These are phyloP conservation scores for Lagocephalus sceleratus DNA, from an alignment of 2,797 vertebrate species.

Conservation along the genomic window DNA sequence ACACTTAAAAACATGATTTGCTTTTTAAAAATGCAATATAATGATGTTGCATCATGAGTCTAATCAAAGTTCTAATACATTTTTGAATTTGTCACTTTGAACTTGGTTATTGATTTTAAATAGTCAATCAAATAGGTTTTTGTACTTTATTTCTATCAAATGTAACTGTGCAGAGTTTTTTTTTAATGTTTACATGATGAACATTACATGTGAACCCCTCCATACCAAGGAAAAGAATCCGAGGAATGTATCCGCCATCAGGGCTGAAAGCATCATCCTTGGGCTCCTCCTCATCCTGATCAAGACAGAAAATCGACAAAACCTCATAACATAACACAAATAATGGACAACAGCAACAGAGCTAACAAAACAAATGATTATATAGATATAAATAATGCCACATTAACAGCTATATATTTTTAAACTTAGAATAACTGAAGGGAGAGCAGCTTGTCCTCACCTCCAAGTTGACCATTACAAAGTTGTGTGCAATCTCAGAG, in stretches of 20 bases:
- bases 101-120: too few species aligned
- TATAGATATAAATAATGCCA: not conserved
- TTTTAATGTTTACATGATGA: not conserved
- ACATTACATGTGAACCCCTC: not conserved
- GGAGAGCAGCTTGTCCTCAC: slow-evolving; percentile 67
- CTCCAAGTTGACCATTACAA: slow-evolving; percentile 97
- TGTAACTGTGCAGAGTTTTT: too few species aligned
- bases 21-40: too few species aligned
- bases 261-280: slow-evolving; percentile 91
- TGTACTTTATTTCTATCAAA: too few species aligned
- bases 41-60: too few species aligned
- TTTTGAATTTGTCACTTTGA: too few species aligned
- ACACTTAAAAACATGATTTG: not conserved
- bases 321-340: not conserved
- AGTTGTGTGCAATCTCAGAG: slow-evolving; percentile 96
- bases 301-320: slow-evolving; percentile 9
- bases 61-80: too few species aligned
- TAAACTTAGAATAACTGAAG: not conserved
- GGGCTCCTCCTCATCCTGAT: slow-evolving; percentile 96
- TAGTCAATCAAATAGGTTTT: too few species aligned
- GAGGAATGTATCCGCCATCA: slow-evolving; percentile 96
- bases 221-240: slow-evolving; percentile 96
- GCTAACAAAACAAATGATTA: not conserved
- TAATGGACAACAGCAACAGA: not conserved
- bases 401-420: not conserved